Conservation (phyloP, 92 coral and sea anemone species). For the Actinernus sp. region DNA sequence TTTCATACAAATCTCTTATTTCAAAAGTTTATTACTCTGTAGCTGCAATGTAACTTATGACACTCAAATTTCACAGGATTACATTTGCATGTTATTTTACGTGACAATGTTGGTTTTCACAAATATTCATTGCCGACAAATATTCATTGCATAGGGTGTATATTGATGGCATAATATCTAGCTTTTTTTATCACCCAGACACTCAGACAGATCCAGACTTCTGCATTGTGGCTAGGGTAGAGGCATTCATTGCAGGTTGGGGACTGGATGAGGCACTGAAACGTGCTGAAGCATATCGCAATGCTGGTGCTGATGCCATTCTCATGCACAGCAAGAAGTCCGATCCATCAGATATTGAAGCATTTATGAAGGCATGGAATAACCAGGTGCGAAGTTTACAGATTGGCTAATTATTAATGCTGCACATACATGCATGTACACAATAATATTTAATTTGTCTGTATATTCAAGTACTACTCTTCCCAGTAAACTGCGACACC, state of each 20-base stretch:
- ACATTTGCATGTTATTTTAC: too few relatives aligned
- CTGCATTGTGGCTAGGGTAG: conserved; percentile 94
- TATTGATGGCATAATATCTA: not conserved
- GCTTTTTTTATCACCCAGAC: conserved; percentile 37
- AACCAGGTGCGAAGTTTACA: too few relatives aligned
- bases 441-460: not conserved
- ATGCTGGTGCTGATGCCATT: conserved; percentile 99
- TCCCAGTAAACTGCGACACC: too few relatives aligned
- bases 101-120: too few relatives aligned
- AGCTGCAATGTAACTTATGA: too few relatives aligned
- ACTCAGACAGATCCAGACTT: conserved; percentile 96
- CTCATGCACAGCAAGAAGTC: conserved; percentile 99
- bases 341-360: conserved; percentile 99
- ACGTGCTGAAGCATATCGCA: conserved; percentile 96
- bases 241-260: conserved; percentile 99
- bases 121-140: too few relatives aligned
- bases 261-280: conserved; percentile 94
- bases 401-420: too few relatives aligned
- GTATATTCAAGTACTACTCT: not conserved
- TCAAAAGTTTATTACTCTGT: too few relatives aligned
- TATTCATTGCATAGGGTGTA: too few relatives aligned
- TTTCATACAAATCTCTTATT: too few relatives aligned
- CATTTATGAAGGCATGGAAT: conserved; percentile 98
- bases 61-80: too few relatives aligned
- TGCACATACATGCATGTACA: too few relatives aligned